These are phyloP conservation scores for Myotis lucifugus DNA, from an alignment of 2,113 vertebrate species.

Conservation along the genomic window DNA sequence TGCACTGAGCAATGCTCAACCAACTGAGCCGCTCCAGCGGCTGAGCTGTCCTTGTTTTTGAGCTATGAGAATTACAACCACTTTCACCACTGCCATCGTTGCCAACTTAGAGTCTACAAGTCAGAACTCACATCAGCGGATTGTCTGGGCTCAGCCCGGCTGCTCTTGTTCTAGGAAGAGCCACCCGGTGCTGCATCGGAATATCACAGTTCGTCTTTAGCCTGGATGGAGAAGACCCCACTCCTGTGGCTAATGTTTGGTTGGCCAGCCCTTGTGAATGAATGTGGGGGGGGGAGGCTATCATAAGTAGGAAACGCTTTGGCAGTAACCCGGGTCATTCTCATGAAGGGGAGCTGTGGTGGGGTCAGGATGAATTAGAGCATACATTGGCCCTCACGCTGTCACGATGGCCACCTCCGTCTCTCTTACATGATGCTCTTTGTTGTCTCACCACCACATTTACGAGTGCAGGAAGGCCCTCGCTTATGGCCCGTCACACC, in stretches of 20 bases:
- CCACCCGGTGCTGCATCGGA: neutral
- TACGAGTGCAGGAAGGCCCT: neutral
- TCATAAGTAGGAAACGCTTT: neutral
- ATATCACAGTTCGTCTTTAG: neutral
- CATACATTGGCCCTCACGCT: fast-evolving
- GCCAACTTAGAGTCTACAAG: neutral
- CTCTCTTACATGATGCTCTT: fast-evolving
- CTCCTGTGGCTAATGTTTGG: neutral
- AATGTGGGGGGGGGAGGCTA: neutral
- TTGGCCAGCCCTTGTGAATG: neutral
- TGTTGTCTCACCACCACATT: neutral
- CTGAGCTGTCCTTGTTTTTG: neutral
- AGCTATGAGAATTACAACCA: neutral
- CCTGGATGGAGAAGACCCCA: neutral
- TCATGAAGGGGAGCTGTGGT: neutral
- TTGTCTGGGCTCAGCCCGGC: neutral
- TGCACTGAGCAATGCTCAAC: neutral
- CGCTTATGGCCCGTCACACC: neutral
- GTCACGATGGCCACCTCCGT: fast-evolving
- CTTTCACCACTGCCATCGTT: neutral
- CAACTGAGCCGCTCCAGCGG: neutral
- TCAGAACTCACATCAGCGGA: neutral
- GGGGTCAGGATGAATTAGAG: neutral
- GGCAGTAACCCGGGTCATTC: neutral
- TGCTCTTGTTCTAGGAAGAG: neutral